Percentiles rank a stretch among this genome's conserved stretches.
phyloP scores from a whole-genome alignment of 2,888 invertebrate genomes.

The Cetonia aurata region DNA sequence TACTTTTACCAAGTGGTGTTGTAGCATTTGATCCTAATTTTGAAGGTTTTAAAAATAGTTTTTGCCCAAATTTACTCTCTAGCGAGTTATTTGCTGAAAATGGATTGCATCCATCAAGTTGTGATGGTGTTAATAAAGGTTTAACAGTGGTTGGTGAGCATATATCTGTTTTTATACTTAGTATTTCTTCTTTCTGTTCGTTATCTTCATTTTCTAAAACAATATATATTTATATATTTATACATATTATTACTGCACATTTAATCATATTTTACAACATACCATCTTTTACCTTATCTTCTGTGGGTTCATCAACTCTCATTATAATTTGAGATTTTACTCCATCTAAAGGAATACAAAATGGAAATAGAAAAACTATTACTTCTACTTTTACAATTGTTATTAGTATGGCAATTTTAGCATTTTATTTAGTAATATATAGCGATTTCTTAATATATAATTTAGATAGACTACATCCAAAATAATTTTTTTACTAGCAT shows the following conservation, averaged over 20 bases:
- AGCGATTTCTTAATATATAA: neutral
- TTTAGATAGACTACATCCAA: neutral
- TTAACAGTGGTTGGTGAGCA: slow-evolving; percentile 48
- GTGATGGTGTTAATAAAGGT: slow-evolving; percentile 39
- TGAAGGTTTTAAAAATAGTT: slow-evolving; percentile 51
- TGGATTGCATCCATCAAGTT: slow-evolving; percentile 34
- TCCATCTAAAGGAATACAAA: slow-evolving; percentile 47
- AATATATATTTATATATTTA: neutral
- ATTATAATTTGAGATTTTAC: slow-evolving; percentile 61
- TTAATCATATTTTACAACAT: slow-evolving; percentile 3
- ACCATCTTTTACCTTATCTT: slow-evolving; percentile 59
- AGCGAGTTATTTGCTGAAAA: slow-evolving; percentile 31
- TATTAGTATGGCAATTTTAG: slow-evolving; percentile 4
- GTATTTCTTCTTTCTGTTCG: slow-evolving; percentile 50
- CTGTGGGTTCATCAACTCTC: slow-evolving; percentile 62
- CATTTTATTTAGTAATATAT: neutral
- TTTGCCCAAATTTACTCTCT: slow-evolving; percentile 42
- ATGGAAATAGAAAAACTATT: slow-evolving; percentile 1
- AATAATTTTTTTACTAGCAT: slow-evolving; percentile 32
- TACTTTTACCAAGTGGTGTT: slow-evolving; percentile 50
- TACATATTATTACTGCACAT: neutral
- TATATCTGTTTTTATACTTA: slow-evolving; percentile 55
- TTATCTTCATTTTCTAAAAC: slow-evolving; percentile 57
- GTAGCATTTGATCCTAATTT: slow-evolving; percentile 54
- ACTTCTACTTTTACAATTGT: too few relatives aligned